Percentiles rank a stretch among this genome's conserved stretches.
These are phyloP conservation scores for Pelobates cultripes DNA, from an alignment of 2,797 vertebrate species.

Conservation along the genomic window DNA sequence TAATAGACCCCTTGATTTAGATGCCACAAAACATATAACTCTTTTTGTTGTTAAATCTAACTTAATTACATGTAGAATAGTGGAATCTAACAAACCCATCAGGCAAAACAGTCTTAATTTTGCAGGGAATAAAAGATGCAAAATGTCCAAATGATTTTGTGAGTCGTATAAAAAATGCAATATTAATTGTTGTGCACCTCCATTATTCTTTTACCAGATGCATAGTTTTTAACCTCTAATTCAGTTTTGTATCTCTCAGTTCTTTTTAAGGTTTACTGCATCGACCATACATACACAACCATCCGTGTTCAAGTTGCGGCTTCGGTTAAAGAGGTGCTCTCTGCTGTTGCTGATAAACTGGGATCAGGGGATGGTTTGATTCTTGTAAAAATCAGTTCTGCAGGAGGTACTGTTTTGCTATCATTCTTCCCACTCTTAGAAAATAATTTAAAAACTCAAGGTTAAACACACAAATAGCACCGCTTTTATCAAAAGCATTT, in stretches of 20 bases:
- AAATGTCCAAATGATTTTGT: too few relatives aligned
- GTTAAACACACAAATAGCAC: slow-evolving; percentile 50
- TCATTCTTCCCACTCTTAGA: slow-evolving; percentile 51
- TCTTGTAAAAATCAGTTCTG: slow-evolving; percentile 91
- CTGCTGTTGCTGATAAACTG: slow-evolving; percentile 91
- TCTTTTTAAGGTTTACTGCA: slow-evolving; percentile 95
- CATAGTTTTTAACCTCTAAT: too few relatives aligned
- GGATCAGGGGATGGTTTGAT: slow-evolving; percentile 90
- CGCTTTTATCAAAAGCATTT: slow-evolving; percentile 53
- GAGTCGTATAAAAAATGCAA: too few relatives aligned
- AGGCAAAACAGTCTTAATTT: too few relatives aligned
- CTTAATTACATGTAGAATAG: too few relatives aligned
- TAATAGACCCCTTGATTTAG: too few relatives aligned
- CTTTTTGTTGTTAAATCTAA: too few relatives aligned
- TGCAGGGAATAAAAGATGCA: too few relatives aligned
- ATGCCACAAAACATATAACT: too few relatives aligned
- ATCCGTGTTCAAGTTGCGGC: slow-evolving; percentile 88
- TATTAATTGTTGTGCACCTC: too few relatives aligned
- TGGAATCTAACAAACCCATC: too few relatives aligned
- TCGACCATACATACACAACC: slow-evolving; percentile 95
- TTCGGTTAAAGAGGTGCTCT: slow-evolving; percentile 89
- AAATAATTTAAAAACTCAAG: slow-evolving; percentile 40
- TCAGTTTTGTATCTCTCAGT: slow-evolving; percentile 70
- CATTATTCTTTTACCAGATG: too few relatives aligned
- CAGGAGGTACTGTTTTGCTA: slow-evolving; percentile 84